Base-by-base conservation (phyloP, 2,113 vertebrate species). In the Siniperca knerii region DNA sequence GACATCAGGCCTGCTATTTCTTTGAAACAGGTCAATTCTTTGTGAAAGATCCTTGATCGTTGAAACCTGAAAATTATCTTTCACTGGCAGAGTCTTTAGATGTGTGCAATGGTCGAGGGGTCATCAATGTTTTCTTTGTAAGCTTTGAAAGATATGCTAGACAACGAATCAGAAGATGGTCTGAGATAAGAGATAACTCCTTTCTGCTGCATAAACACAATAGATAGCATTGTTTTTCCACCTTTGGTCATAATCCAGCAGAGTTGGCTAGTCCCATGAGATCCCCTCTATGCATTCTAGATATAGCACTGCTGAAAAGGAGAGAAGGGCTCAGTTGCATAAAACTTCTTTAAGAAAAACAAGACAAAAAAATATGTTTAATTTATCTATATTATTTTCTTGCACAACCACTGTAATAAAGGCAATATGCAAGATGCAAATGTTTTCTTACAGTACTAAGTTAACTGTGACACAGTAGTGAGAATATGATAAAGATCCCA, bases 131-230 rank as follows among this genome's bases (percentile, higher is more conserved):
- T 87, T 89, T 70, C 87, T 88, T 69, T 85, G 85, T 81, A 77
- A 87, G 88, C 85, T 66, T 77, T 75, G 88, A 79, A 88, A 89
- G 91, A 88, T 85, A 86, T 87, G 89, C n/a, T 40, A 75, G 87
- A 80, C 84, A 85, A 79, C 72, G 67, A 85, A 81, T 90, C 88
- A 78, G 15, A 62, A 81, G 77, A 90, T 89, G 82, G 74, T 85
- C 46, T 2, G 16, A 77, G 90, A 93, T 89, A 91, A 73, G 77
- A 33, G 77, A 82, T 82, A 87, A 78, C 80, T 77, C 48, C 42
- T 55, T 46, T 20, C 74, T 72, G 86, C 82, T 13, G 84, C 46
- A 71, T 71, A 79, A 69, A 81, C 60, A 67, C 81, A 83, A 72
- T n/a, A 89, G 85, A 90, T 81, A 89, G 66, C 64, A 87, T 85